phyloP scores from a whole-genome alignment of 2,888 invertebrate species.

The Liodrosophila aerea region DNA sequence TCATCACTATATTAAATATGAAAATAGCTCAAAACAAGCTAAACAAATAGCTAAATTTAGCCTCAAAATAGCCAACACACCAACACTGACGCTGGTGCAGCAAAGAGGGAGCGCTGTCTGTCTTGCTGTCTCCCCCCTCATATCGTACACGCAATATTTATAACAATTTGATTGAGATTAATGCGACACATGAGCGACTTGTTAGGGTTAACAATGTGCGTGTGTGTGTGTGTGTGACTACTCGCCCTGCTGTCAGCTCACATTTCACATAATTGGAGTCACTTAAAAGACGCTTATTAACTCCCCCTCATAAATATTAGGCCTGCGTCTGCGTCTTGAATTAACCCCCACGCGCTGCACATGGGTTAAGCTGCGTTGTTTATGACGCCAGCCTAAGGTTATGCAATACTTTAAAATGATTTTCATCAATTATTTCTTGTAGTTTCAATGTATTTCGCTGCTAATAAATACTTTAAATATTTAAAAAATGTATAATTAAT shows the following conservation, averaged over 20 bases:
- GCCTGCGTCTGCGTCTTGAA: background rate
- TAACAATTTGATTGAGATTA: slow-evolving; percentile 64
- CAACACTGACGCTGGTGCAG: no score
- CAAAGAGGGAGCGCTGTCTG: no score
- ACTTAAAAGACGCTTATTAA: slow-evolving; percentile 38
- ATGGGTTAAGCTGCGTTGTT: slow-evolving; percentile 28
- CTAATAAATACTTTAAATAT: background rate
- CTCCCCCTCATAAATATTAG: slow-evolving; percentile 10
- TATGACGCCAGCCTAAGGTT: slow-evolving; percentile 40
- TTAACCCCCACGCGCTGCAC: background rate
- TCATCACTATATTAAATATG: no score
- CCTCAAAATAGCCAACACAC: no score
- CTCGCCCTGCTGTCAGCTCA: slow-evolving; percentile 28
- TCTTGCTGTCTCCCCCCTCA: no score
- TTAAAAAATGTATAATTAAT: background rate
- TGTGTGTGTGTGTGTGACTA: slow-evolving; percentile 6
- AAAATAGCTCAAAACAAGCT: no score
- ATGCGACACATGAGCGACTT: slow-evolving; percentile 57
- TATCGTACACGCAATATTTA: slow-evolving; percentile 55
- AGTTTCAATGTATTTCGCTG: background rate
- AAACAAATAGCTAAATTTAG: no score
- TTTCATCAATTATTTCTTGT: no score
- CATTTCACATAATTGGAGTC: slow-evolving; percentile 59
- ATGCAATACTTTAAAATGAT: slow-evolving; percentile 44
- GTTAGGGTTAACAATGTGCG: slow-evolving; percentile 1